phyloP scores from a whole-genome alignment of 1,140 invertebrate species.

The Drosophila melanogaster region Release_6_plus_ISO1_MT NC_004354.4:1823001-1823500 shows the following conservation, averaged over 20 bases:
- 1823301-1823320: neutral
- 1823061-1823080: conserved; percentile 36
- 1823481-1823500: too few relatives aligned
- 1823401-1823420: neutral
- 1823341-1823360: too few relatives aligned
- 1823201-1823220: too few relatives aligned
- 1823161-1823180: neutral
- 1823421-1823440: neutral
- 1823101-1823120: conserved; percentile 32
- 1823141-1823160: neutral
- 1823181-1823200: too few relatives aligned
- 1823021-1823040: conserved; percentile 41
- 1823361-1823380: neutral
- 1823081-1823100: conserved; percentile 56
- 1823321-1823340: neutral
- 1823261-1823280: too few relatives aligned
- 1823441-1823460: neutral
- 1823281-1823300: too few relatives aligned
- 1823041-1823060: conserved; percentile 7
- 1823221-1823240: too few relatives aligned
- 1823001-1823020: too few relatives aligned
- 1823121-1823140: conserved; percentile 30
- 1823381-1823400: too few relatives aligned
- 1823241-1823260: too few relatives aligned
- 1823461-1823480: neutral